Evolutionary conservation across 2,797 vertebrate species (phyloP), one percentile per base, ranked within the genome.

Genomic region (Orestias chungarensis): DNA sequence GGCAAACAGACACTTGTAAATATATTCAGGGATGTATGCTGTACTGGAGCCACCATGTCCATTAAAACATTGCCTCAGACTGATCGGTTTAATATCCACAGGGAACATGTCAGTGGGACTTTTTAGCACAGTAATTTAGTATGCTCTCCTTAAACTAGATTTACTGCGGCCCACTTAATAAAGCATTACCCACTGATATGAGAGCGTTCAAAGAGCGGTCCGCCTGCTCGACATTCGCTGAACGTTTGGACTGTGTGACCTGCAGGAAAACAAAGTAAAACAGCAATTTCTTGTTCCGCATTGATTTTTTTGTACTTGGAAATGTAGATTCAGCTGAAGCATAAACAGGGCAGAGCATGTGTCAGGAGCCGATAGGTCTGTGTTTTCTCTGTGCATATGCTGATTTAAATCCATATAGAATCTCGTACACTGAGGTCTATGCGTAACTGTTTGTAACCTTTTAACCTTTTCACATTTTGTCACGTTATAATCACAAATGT

Each of bases 281-380:
- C 57, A 61, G 80, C 86, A 79, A 14, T 40, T 17, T 38, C 72
- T 61, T 25, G 25, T 1, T 43, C 42, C 25, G 9, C 14, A 70
- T 72, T 76, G 49, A 65, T 73, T 76, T 52, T 52, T 71, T 50
- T 38, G 31, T 70, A 62, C 78, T 75, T 61, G 43, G 64, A 85
- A 79, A 61, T 70, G 57, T 27, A n/a, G 42, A 69, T 76, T 68
- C 71, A 70, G 33, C 17, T 20, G 52, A 74, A 71, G 65, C 6
- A 55, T 46, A 82, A 85, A 86, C 75, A 76, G 74, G 76, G 70
- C 0, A 0, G 59, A 73, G 67, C 85, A 86, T 81, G 87, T 89
- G 87, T 88, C 78, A 68, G 82, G 85, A 83, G 81, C 77, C 50
- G 76, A 59, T 54, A 62, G 75, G 49, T 73, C 42, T n/a, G 64